Base-by-base conservation (phyloP, 2,888 invertebrate genomes). In the Sinelater perroti region DNA sequence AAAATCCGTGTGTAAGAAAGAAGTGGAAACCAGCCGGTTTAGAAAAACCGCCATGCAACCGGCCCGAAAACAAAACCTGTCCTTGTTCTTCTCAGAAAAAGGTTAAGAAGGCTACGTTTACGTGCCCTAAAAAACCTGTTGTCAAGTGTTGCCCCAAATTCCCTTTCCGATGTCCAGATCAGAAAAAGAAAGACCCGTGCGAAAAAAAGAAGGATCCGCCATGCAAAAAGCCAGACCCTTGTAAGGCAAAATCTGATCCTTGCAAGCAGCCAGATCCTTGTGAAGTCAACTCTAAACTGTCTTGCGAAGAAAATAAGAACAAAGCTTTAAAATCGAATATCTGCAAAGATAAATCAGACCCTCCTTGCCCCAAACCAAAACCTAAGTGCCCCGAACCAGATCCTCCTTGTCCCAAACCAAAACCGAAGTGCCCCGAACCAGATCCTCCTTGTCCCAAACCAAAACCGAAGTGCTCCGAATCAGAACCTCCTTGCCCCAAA, bases 61-160 rank as follows among this genome's bases (percentile, higher is more conserved):
- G 8, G n/a, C 40, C 40, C 7, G n/a, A 21, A 17, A 2, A 10
- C 10, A 14, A 31, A 31, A 31, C 2, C 33, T n/a, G n/a, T n/a
- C n/a, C n/a, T n/a, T n/a, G n/a, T n/a, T n/a, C n/a, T n/a, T n/a
- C n/a, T n/a, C n/a, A n/a, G n/a, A n/a, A n/a, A n/a, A n/a, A n/a
- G n/a, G n/a, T n/a, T n/a, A n/a, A n/a, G n/a, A n/a, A n/a, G n/a
- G n/a, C n/a, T n/a, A n/a, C n/a, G n/a, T n/a, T n/a, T n/a, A n/a
- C n/a, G n/a, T n/a, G n/a, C n/a, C n/a, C n/a, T 2, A 4, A 38
- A 20, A 38, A 38, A 17, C 31, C 16, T 11, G 20, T n/a, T 11
- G 20, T n/a, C 5, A 38, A 20, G 11, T 42, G 26, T 42, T 42
- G 42, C 24, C 42, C 42, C 4, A 40, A 10, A 4, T 20, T 20